Evolutionary conservation across 2,113 vertebrate genomes (phyloP).

Genomic region (Sturnira hondurensis): DNA sequence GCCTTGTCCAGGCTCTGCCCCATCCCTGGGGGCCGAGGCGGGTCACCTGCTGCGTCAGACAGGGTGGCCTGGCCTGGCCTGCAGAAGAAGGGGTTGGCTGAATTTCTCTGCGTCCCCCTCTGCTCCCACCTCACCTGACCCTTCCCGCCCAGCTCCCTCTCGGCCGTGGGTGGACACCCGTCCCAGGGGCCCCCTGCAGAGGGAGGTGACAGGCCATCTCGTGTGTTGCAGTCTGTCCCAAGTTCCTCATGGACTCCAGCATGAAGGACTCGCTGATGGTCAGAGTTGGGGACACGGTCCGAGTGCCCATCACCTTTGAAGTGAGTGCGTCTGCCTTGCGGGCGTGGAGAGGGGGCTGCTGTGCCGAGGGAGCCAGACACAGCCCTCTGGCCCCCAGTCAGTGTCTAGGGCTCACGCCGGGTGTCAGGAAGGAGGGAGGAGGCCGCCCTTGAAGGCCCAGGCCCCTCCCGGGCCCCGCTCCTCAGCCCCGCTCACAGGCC

Average conservation of each 20-base stretch:
- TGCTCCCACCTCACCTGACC: not conserved
- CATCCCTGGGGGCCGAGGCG: not conserved
- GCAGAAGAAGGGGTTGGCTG: too few species aligned
- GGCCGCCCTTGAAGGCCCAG: rapidly evolving
- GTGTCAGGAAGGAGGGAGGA: not conserved
- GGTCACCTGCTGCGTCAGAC: not conserved
- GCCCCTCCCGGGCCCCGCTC: not conserved
- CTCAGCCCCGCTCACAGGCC: not conserved
- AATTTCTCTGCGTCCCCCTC: not conserved
- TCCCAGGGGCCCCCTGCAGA: not conserved
- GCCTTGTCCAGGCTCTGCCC: not conserved
- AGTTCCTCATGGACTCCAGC: constrained; percentile 83
- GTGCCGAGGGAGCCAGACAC: not conserved
- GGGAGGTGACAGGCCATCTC: not conserved
- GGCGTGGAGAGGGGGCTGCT: not conserved
- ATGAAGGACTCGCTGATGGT: constrained; percentile 85
- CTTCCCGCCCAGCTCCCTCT: not conserved
- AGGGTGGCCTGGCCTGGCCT: not conserved
- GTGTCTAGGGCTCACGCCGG: not conserved
- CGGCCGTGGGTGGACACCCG: not conserved
- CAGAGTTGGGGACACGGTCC: constrained; percentile 85
- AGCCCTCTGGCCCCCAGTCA: not conserved
- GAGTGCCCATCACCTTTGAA: constrained; percentile 88
- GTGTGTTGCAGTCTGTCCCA: constrained; percentile 85
- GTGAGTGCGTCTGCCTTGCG: constrained; percentile 70